phyloP scores from a whole-genome alignment of 1,140 invertebrate species.

The Conus ventricosus region DNA sequence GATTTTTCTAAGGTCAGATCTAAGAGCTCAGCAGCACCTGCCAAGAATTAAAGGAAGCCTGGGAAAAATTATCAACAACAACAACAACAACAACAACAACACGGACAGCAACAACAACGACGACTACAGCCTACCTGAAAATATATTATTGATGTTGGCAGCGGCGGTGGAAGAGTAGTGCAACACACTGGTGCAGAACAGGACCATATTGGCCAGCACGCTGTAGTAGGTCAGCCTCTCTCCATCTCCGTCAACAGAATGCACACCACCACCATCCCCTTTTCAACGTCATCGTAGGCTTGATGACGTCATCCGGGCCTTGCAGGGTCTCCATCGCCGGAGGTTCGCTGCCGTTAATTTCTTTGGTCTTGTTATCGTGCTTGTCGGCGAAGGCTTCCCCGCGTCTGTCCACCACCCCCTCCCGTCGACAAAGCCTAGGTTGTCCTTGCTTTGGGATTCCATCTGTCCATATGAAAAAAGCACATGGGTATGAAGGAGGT shows the following conservation, averaged over 20 bases:
- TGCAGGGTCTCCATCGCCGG: no score
- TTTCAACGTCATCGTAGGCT: not conserved
- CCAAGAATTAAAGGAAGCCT: no score
- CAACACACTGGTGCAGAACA: slow-evolving; percentile 54
- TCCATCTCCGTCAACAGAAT: slow-evolving; percentile 59
- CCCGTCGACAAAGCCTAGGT: not conserved
- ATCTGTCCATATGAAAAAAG: not conserved
- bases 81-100: no score
- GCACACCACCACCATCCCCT: slow-evolving; percentile 46
- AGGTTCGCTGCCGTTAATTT: not conserved
- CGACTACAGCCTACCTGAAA: not conserved
- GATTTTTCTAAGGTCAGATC: no score
- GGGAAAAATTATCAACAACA: no score
- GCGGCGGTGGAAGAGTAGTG: slow-evolving; percentile 41
- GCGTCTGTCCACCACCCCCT: not conserved
- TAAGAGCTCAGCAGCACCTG: no score
- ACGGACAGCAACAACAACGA: no score
- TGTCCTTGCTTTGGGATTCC: not conserved
- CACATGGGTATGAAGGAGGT: not conserved
- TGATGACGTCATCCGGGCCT: not conserved
- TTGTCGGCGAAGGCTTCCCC: not conserved
- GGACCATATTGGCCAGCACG: slow-evolving; percentile 57
- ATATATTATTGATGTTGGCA: slow-evolving; percentile 28
- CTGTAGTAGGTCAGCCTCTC: slow-evolving; percentile 65
- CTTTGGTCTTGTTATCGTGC: not conserved